phyloP scores from a whole-genome alignment of 2,113 vertebrate species.

The Lates calcarifer region DNA sequence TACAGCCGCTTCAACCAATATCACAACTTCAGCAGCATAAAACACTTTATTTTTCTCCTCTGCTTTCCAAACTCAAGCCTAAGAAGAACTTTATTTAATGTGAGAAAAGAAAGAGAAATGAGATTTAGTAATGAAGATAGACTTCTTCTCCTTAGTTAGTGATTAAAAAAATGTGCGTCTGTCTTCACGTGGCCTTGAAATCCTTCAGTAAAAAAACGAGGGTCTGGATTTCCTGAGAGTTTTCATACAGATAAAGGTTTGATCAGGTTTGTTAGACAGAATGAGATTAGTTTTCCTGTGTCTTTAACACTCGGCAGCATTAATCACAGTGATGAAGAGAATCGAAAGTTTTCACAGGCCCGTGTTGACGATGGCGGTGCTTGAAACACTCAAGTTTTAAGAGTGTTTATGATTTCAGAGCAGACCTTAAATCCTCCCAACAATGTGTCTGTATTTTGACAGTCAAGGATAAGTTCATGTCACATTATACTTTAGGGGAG shows the following conservation, averaged over 20 bases:
- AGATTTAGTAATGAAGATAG: conserved; percentile 24
- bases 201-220: not conserved
- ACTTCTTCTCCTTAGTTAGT: not conserved
- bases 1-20: not conserved
- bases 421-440: not conserved
- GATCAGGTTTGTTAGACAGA: conserved; percentile 41
- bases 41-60: no score
- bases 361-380: no score
- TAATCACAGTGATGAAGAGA: conserved; percentile 38
- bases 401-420: not conserved
- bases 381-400: conserved; percentile 7
- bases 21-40: not conserved
- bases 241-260: not conserved
- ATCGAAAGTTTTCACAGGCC: conserved; percentile 13
- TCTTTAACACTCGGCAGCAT: conserved; percentile 47
- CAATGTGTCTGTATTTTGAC: not conserved
- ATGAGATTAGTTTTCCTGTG: conserved; percentile 39
- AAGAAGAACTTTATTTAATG: conserved; percentile 34
- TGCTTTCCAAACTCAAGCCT: not conserved
- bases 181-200: conserved; percentile 7
- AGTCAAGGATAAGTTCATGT: not conserved
- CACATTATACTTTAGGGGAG: not conserved
- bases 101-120: conserved; percentile 28
- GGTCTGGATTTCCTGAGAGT: not conserved
- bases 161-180: no score